Percentiles rank a stretch among this genome's conserved stretches.
These are phyloP conservation scores for Muraenolepis orangiensis DNA, from an alignment of 2,797 vertebrate genomes.

Conservation along the genomic window DNA sequence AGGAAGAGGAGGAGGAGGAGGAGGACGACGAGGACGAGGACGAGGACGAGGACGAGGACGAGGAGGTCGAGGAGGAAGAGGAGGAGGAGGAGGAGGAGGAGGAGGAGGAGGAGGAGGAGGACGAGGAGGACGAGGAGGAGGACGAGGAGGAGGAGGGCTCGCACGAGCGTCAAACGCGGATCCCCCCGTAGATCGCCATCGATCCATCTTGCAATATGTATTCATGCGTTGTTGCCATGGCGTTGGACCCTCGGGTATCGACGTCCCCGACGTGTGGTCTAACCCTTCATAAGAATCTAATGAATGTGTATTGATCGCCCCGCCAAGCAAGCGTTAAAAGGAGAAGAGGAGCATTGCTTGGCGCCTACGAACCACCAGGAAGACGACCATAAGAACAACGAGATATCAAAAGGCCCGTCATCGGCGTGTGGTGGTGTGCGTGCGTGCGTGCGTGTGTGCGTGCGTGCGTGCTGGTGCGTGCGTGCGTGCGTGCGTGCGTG, in stretches of 20 bases:
- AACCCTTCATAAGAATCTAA: constrained; percentile 39
- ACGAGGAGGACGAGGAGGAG: no score
- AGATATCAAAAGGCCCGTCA: constrained; percentile 6
- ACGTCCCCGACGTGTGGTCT: constrained; percentile 2
- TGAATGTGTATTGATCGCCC: constrained; percentile 33
- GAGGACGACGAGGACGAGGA: no score
- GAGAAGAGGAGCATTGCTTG: constrained; percentile 2
- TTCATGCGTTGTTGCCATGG: constrained; percentile 35
- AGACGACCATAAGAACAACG: not conserved
- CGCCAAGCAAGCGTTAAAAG: constrained; percentile 19
- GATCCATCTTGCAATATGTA: constrained; percentile 32
- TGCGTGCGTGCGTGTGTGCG: not conserved
- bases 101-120: no score
- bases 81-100: no score
- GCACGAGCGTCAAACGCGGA: constrained; percentile 22
- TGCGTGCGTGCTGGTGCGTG: not conserved
- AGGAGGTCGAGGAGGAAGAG: no score
- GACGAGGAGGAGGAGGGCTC: no score
- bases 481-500: not conserved
- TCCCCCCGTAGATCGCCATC: constrained; percentile 14
- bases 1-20: no score
- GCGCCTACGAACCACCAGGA: no score
- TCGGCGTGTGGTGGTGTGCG: no score
- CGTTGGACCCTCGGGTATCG: no score
- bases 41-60: no score